Conservation (phyloP, 2,797 vertebrate species). For the Siniperca obscura region DNA sequence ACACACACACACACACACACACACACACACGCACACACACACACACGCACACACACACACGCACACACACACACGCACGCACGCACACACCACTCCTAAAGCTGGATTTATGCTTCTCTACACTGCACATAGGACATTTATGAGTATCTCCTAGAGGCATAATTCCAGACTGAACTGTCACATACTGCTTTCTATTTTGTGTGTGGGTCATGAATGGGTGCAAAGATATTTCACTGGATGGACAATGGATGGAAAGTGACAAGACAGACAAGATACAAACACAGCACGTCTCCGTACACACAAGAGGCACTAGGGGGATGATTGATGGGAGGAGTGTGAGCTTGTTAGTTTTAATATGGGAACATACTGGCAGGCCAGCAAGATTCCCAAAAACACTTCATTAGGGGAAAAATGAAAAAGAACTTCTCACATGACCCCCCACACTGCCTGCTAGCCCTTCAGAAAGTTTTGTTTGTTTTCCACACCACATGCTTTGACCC, state of each 20-base stretch:
- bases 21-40: too few species aligned
- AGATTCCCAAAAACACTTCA: conserved; percentile 29
- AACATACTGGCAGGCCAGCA: conserved; percentile 15
- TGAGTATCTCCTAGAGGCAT: not conserved
- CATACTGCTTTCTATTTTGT: not conserved
- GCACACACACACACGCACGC: too few species aligned
- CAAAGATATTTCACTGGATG: not conserved
- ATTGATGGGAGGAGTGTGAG: conserved; percentile 1
- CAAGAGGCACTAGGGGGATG: not conserved
- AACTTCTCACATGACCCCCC: not conserved
- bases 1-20: too few species aligned
- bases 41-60: too few species aligned
- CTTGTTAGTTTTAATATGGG: conserved; percentile 38
- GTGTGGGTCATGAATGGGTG: not conserved
- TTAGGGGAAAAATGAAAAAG: conserved; percentile 11
- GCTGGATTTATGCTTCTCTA: not conserved
- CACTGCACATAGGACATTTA: not conserved
- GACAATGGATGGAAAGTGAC: not conserved
- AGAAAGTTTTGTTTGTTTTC: conserved; percentile 14
- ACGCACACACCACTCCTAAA: not conserved
- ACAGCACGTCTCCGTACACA: not conserved
- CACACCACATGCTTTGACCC: not conserved
- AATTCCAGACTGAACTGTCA: not conserved
- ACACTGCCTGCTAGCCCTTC: not conserved
- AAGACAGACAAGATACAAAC: not conserved